Base-by-base conservation (phyloP, 2,888 invertebrate species). In the Cremastinae sp. region DNA sequence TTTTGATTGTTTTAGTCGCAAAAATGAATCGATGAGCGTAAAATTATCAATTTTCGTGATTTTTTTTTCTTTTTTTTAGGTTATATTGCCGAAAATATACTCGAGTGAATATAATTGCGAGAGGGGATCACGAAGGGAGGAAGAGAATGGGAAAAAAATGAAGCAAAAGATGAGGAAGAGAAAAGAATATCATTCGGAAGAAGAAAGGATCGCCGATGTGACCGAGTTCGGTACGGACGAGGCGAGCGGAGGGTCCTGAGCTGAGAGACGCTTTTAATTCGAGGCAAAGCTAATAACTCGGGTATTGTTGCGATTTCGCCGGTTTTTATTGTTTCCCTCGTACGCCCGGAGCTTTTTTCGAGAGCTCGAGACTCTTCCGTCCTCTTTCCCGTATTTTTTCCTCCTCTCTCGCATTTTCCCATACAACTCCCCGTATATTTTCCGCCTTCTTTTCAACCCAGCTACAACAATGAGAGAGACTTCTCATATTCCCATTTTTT, bases 241-340 rank as follows among this genome's bases (percentile, higher is more conserved):
- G 38, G 18, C 2, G 38, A 18, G 41, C n/a, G 20, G 18, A 2
- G 49, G n/a, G 12, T 2, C 5, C 36, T 9, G 36, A 34, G 41
- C 20, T 56, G 36, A 66, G 34, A 79, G 79, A 80, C 78, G 81
- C 78, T 87, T 87, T 87, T 87, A 87, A 87, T 88, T 87, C 85
- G 84, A 82, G 81, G 83, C 80, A 86, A 87, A 88, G 84, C 87
- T 87, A 87, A 88, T 88, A 88, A 88, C 86, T 87, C 85, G 83
- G 78, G 83, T 84, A 87, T 87, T 88, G 87, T 87, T 77, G 84
- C 81, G 82, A 84, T 84, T 82, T 82, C 83, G 79, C 79, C 75
- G 80, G 79, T 79, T 84, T 87, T 86, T n/a, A 88, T 88, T 88
- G 88, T 88, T 88, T 88, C 86, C 87, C 83, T 82, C 70, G 75